phyloP scores from a whole-genome alignment of 2,113 vertebrate species.

The Neotoma lepida region DNA sequence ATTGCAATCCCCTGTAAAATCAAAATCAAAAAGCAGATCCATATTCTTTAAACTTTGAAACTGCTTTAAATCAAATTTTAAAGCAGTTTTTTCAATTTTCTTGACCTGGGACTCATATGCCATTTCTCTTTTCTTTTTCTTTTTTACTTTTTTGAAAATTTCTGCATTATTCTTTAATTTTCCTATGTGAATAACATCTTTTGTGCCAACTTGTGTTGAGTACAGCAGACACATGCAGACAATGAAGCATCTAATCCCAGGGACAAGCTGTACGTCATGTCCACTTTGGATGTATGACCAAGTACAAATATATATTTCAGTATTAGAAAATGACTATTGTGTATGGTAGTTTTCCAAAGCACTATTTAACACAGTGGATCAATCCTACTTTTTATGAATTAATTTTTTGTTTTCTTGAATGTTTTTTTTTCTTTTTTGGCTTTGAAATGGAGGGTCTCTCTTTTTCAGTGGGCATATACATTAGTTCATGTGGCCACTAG shows the following conservation, averaged over 20 bases:
- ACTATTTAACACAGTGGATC: not conserved
- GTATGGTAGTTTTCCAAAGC: not conserved
- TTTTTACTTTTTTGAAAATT: not conserved
- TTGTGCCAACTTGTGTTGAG: slow-evolving; percentile 7
- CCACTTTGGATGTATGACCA: not conserved
- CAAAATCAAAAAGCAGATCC: too few relatives aligned
- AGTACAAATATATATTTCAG: not conserved
- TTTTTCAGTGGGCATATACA: not conserved
- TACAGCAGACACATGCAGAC: not conserved
- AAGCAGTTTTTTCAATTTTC: not conserved
- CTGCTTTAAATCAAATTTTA: too few relatives aligned
- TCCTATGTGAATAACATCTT: not conserved
- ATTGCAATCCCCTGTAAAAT: too few relatives aligned
- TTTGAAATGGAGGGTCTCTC: not conserved
- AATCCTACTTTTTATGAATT: not conserved
- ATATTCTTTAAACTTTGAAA: too few relatives aligned
- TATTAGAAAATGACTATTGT: not conserved
- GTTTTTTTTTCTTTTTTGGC: not conserved
- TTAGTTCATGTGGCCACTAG: not conserved
- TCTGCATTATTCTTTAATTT: slow-evolving; percentile 2
- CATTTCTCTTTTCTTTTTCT: slow-evolving; percentile 40
- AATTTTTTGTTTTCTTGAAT: too few relatives aligned
- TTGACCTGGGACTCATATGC: not conserved
- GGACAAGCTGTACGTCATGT: not conserved
- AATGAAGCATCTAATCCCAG: not conserved